A percentile compares a stretch with the other conserved stretches of the same genome.
phyloP scores from a whole-genome alignment of 2,113 vertebrate genomes.

The Psilopsiagon aymara region DNA sequence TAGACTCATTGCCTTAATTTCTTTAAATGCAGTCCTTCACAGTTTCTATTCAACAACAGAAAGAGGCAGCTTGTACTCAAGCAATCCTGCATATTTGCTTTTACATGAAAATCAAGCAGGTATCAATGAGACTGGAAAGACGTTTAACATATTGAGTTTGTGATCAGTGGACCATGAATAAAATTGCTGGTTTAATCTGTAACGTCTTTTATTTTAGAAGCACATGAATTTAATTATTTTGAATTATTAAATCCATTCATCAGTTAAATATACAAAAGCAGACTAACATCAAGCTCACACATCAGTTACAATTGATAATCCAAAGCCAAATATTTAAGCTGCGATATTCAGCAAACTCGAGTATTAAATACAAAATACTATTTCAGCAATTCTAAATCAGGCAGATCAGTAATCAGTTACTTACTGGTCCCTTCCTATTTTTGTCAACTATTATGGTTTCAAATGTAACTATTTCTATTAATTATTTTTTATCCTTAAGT shows the following conservation, averaged over 20 bases:
- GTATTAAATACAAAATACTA: neutral
- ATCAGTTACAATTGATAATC: neutral
- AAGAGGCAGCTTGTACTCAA: neutral
- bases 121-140: neutral
- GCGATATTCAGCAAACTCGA: neutral
- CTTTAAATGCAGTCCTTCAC: neutral
- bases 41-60: neutral
- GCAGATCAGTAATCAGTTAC: neutral
- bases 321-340: neutral
- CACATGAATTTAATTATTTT: neutral
- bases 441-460: neutral
- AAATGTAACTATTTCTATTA: neutral
- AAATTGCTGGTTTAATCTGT: neutral
- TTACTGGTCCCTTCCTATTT: neutral
- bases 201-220: neutral
- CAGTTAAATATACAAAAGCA: neutral
- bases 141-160: neutral
- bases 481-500: neutral
- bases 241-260: neutral
- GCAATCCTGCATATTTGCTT: neutral
- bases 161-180: neutral
- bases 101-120: neutral
- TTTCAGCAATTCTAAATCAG: neutral
- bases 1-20: neutral
- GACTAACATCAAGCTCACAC: fast-evolving